Conservation (phyloP, 2,113 vertebrate genomes). For the Morone chrysops region DNA sequence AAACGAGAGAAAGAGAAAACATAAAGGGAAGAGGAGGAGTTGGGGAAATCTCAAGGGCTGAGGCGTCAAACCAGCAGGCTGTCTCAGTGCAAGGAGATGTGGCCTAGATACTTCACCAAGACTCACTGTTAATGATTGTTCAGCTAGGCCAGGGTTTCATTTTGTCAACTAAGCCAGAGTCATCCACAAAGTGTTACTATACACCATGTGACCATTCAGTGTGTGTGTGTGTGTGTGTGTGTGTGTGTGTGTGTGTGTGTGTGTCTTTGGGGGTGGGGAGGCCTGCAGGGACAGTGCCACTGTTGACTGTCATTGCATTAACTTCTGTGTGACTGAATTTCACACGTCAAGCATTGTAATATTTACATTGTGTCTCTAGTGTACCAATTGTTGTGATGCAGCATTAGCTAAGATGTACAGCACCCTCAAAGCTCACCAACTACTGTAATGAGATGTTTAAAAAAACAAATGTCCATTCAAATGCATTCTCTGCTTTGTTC, state of each 20-base stretch:
- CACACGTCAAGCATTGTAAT: no score
- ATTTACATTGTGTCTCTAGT: no score
- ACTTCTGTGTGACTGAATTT: no score
- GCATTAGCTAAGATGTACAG: not conserved
- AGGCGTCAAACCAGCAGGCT: constrained; percentile 56
- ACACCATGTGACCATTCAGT: not conserved
- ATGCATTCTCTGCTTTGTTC: not conserved
- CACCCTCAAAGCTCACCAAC: not conserved
- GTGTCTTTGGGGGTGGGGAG: not conserved
- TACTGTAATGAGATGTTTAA: not conserved
- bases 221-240: not conserved
- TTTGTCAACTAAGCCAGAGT: constrained; percentile 43
- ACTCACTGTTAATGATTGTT: constrained; percentile 67
- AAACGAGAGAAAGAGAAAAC: constrained; percentile 12
- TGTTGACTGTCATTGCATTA: not conserved
- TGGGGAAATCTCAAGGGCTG: constrained; percentile 27
- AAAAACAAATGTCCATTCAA: not conserved
- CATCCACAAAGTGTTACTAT: constrained; percentile 17
- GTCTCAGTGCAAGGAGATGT: constrained; percentile 50
- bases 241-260: not conserved
- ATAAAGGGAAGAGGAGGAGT: not conserved
- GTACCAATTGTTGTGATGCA: not conserved
- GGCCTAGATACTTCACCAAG: constrained; percentile 70
- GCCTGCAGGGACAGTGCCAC: not conserved
- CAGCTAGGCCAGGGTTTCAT: constrained; percentile 43